Base-by-base conservation (phyloP, 1,140 invertebrate species). In the Drosophila pectinifera region DNA sequence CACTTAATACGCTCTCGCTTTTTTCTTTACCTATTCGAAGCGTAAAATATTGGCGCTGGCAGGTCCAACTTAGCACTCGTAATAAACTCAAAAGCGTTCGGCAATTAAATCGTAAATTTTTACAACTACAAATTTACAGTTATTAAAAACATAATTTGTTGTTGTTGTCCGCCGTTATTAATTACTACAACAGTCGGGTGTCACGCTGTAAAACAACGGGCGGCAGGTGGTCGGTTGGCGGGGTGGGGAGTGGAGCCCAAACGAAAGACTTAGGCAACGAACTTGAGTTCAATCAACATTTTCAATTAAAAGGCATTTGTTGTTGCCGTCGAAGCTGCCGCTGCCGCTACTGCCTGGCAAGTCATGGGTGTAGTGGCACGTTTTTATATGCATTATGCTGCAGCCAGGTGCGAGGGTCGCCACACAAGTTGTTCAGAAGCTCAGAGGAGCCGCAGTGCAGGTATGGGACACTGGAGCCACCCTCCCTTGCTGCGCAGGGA, bases 81-180 rank as follows among this genome's bases (percentile, higher is more conserved):
- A 90, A 90, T 80, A 90, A 86, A 90, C 88, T 86, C 81, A 90
- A 90, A 70, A 39, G 41, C 56, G 81, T 80, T 72, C 70, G 48
- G 79, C 83, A 89, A 88, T 88, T 88, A 88, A 88, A 89, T 88
- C 84, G 84, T 88, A 89, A 80, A 84, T 74, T 84, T 89, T 89
- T 84, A 89, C 84, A 89, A 89, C 84, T 89, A 84, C 84, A 89
- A 89, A 89, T 89, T 89, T 89, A 89, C 83, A 88, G 83, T 89
- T 89, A 88, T 88, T 88, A 89, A 88, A 88, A 84, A 76, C 84
- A 88, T 88, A 86, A 86, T 89, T 86, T 86, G 83, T 80, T 86
- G 81, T 82, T 82, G 79, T 82, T 83, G 83, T 62, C 63, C 69
- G 75, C 64, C 70, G 82, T 89, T 88, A 89, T 89, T 89, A 89